Conservation (phyloP, 2,888 invertebrate genomes). For the Pammene fasciana region DNA sequence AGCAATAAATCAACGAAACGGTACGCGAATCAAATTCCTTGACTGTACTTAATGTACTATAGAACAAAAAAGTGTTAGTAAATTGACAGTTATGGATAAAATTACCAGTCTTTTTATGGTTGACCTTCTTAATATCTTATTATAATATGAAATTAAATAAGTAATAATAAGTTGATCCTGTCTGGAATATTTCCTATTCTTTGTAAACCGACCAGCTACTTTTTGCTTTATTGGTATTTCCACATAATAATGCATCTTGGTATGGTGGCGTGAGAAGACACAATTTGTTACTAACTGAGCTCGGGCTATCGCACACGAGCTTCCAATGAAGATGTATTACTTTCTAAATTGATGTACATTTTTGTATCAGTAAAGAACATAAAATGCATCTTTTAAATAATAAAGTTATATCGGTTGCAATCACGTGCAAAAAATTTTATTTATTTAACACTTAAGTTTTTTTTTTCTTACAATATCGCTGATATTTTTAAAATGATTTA, state of each 20-base stretch:
- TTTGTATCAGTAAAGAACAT: constrained; percentile 2
- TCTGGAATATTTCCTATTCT: constrained; percentile 34
- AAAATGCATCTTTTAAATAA: background rate
- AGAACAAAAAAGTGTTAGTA: no score
- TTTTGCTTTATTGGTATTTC: constrained; percentile 60
- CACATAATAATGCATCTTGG: constrained; percentile 52
- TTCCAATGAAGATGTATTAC: constrained; percentile 65
- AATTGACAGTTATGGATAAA: no score
- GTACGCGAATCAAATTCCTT: no score
- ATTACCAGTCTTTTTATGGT: no score
- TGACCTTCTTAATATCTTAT: no score
- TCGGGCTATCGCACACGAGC: constrained; percentile 57
- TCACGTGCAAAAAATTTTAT: no score
- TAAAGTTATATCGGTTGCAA: background rate
- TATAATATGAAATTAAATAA: no score
- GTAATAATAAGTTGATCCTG: background rate
- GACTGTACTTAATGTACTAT: no score
- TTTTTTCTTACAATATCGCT: no score
- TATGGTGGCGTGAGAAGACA: constrained; percentile 67
- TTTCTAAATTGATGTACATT: constrained; percentile 57
- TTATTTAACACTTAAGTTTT: no score
- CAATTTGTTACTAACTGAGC: constrained; percentile 66
- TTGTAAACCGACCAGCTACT: constrained; percentile 15
- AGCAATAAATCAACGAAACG: no score
- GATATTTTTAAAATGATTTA: background rate